These are phyloP conservation scores for Ditylenchus dipsaci DNA, from an alignment of 1,140 invertebrate species.

Conservation along the genomic window DNA sequence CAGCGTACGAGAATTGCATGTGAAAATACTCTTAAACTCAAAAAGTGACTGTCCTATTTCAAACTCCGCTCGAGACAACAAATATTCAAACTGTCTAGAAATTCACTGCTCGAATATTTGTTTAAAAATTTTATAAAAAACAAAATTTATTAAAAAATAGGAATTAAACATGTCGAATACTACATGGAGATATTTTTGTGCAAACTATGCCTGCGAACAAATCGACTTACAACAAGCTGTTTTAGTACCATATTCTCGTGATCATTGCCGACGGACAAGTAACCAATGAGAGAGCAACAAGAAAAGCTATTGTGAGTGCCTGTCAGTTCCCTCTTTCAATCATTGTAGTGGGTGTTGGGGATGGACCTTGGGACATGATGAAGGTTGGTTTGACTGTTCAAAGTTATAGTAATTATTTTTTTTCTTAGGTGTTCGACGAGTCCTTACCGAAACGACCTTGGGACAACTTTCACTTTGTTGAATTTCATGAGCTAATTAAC, in stretches of 20 bases:
- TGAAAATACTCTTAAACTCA: too few relatives aligned
- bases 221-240: too few relatives aligned
- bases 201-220: not conserved
- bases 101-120: too few relatives aligned
- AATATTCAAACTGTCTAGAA: too few relatives aligned
- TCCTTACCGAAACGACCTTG: conserved; percentile 62
- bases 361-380: conserved; percentile 64
- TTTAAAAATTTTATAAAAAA: too few relatives aligned
- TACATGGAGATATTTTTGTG: not conserved
- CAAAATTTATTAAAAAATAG: too few relatives aligned
- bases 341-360: conserved; percentile 65
- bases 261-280: conserved; percentile 64
- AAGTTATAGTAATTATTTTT: not conserved
- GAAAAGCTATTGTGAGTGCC: conserved; percentile 63
- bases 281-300: conserved; percentile 60
- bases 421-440: conserved; percentile 61
- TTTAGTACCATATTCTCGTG: conserved; percentile 63
- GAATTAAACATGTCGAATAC: too few relatives aligned
- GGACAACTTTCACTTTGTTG: conserved; percentile 66
- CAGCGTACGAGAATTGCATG: too few relatives aligned
- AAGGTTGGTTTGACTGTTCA: conserved; percentile 33
- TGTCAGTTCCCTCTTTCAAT: conserved; percentile 64
- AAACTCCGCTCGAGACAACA: too few relatives aligned
- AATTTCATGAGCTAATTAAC: conserved; percentile 60
- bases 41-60: too few relatives aligned